Conservation (phyloP, 1,140 invertebrate genomes). For the Pseudomyrmex cubaensis region DNA sequence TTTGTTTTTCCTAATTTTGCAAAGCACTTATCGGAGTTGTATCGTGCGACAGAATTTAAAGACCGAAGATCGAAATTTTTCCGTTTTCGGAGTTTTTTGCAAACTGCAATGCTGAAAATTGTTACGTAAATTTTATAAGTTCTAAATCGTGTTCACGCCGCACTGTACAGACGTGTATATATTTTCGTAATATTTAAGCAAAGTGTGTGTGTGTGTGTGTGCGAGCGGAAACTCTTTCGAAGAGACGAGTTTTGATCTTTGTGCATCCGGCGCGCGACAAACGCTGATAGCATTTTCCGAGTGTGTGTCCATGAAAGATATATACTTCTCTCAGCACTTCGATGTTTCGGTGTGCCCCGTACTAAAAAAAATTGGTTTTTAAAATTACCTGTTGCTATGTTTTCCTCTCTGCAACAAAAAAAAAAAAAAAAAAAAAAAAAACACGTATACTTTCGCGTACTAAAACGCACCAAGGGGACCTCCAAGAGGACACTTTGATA, state of each 20-base stretch:
- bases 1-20: not conserved
- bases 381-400: slow-evolving; percentile 52
- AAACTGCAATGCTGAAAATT: not conserved
- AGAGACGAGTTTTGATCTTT: not conserved
- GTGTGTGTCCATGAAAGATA: not conserved
- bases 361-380: slow-evolving; percentile 51
- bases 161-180: too few species aligned
- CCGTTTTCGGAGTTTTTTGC: not conserved
- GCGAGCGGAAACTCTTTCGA: too few species aligned
- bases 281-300: not conserved
- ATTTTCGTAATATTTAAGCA: not conserved
- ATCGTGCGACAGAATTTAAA: slow-evolving; percentile 7
- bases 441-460: not conserved
- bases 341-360: not conserved
- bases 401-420: slow-evolving; percentile 11
- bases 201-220: not conserved
- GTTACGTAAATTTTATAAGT: too few species aligned
- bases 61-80: not conserved
- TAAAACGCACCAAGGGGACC: slow-evolving; percentile 32
- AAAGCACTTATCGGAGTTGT: not conserved
- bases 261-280: not conserved
- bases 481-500: slow-evolving; percentile 23
- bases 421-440: not conserved
- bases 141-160: too few species aligned
- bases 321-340: slow-evolving; percentile 8